phyloP scores from a whole-genome alignment of 2,113 vertebrate genomes.

The Chionomys nivalis region DNA sequence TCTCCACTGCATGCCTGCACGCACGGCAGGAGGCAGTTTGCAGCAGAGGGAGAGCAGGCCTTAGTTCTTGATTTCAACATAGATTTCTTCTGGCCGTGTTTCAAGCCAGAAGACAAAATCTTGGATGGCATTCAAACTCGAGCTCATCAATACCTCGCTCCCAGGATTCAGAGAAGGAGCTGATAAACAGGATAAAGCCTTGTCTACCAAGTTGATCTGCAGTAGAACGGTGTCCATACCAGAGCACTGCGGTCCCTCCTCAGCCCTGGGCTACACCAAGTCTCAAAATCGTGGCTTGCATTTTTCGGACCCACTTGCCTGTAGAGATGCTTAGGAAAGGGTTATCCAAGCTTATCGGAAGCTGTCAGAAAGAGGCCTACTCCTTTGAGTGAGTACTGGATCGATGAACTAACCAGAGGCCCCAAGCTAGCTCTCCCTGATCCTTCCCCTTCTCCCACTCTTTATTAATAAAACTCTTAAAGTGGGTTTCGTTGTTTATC shows the following conservation, averaged over 20 bases:
- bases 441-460: no score
- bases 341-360: constrained; percentile 61
- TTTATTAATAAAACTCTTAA: no score
- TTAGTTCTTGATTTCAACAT: not conserved
- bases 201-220: constrained; percentile 88
- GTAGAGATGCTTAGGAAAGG: constrained; percentile 85
- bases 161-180: constrained; percentile 82
- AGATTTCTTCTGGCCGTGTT: not conserved
- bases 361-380: not conserved
- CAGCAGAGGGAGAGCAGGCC: no score
- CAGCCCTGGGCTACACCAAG: constrained; percentile 88
- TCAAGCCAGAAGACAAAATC: constrained; percentile 4
- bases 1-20: no score
- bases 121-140: constrained; percentile 52
- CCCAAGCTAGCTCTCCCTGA: not conserved
- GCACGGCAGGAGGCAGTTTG: not conserved
- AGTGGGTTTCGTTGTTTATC: no score
- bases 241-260: constrained; percentile 78
- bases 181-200: constrained; percentile 89
- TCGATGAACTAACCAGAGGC: not conserved
- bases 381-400: not conserved
- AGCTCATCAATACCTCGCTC: not conserved
- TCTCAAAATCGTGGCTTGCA: constrained; percentile 84
- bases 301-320: constrained; percentile 91
- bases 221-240: constrained; percentile 79